Base-by-base conservation (phyloP, 2,797 vertebrate species). In the Sebastes diploproa region DNA sequence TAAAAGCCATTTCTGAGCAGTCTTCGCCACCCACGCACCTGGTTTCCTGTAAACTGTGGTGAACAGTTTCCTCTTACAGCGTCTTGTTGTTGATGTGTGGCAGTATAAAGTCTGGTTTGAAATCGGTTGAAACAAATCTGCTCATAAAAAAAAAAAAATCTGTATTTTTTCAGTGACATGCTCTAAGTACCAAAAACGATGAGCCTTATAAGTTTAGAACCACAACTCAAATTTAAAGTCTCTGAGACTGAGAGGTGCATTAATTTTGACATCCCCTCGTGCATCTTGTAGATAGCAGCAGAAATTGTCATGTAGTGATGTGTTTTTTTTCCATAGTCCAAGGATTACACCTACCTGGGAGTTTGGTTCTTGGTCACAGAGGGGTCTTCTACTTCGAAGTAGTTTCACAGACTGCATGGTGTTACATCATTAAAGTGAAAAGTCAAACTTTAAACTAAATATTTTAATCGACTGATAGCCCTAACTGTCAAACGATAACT, bases 11-110 rank as follows among this genome's bases (percentile, higher is more conserved):
- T 61, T 80, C 23, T 60, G 29, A 69, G 75, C 38, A 1, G 4
- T 64, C 2, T 46, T 70, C 16, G 20, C 55, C 50, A 72, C 13
- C 13, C 2, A 2, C 29, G 9, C 50, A 68, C 70, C 70, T 78
- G 54, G 16, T 34, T 78, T 83, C 55, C 71, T 84, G 75, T 72
- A 22, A 74, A 20, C 12, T 27, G 50, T 10, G 52, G 22, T 71
- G 5, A 78, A 62, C 22, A 2, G 6, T 80, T 76, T 72, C 64
- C 50, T 68, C 27, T 71, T 27, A 13, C 25, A 38, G 50, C 55
- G 3, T 11, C 1, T 4, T 10, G 58, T 67, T 65, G 64, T 25
- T 72, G 32, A 18, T 78, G 46, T 20, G 29, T 14, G 0, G 34
- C 22, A 73, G 14, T 36, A 54, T 23, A 13, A 72, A n/a, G 34